phyloP scores from a whole-genome alignment of 2,888 invertebrate genomes.

The Melieria picta region DNA sequence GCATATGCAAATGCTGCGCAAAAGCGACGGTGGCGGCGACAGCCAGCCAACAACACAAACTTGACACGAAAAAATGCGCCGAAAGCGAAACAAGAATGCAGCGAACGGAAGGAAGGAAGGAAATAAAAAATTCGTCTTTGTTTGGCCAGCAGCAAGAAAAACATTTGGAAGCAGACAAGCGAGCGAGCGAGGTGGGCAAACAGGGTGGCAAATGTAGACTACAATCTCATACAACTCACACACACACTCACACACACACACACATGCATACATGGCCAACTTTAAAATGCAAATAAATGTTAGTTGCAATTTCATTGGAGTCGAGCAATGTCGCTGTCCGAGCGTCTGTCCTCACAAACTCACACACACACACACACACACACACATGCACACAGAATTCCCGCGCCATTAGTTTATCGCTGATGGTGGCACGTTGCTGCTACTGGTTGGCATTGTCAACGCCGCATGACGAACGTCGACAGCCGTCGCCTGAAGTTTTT shows the following conservation, averaged over 20 bases:
- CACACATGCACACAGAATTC: too few relatives aligned
- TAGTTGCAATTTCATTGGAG: slow-evolving; percentile 48
- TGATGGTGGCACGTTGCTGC: not conserved
- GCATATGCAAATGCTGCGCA: slow-evolving; percentile 56
- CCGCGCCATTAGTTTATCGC: too few relatives aligned
- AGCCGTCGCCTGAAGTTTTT: too few relatives aligned
- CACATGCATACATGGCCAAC: slow-evolving; percentile 28
- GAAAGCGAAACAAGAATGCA: too few relatives aligned
- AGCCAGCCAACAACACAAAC: too few relatives aligned
- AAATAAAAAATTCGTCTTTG: slow-evolving; percentile 40
- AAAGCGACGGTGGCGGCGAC: slow-evolving; percentile 40
- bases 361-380: too few relatives aligned
- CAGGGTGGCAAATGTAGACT: not conserved
- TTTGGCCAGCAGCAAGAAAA: slow-evolving; percentile 29
- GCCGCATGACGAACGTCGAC: not conserved
- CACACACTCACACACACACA: too few relatives aligned
- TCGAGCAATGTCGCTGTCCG: slow-evolving; percentile 36
- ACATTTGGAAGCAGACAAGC: slow-evolving; percentile 5
- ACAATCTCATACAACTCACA: not conserved
- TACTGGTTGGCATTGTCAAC: slow-evolving; percentile 17
- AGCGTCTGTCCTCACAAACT: too few relatives aligned
- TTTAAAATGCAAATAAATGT: slow-evolving; percentile 59
- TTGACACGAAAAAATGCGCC: too few relatives aligned
- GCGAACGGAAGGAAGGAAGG: slow-evolving; percentile 28
- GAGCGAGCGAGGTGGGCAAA: not conserved